Conservation (phyloP, 2,797 vertebrate genomes). For the Sitta carolinensis region DNA sequence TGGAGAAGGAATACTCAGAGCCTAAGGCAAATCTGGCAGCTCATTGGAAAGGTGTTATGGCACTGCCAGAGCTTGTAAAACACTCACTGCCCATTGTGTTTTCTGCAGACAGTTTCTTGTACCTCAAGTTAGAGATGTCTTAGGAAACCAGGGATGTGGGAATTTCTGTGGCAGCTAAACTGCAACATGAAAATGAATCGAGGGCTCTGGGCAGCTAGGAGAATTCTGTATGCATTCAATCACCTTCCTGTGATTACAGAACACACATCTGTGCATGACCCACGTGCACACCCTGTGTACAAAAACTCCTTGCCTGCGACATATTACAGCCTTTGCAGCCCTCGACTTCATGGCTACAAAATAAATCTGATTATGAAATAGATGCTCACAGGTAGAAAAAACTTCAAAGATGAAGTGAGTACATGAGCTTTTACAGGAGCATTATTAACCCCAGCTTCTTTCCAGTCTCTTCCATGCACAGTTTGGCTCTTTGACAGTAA, state of each 20-base stretch:
- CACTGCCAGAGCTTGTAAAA: not conserved
- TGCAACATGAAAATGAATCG: not conserved
- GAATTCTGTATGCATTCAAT: not conserved
- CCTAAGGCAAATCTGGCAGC: not conserved
- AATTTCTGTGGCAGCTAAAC: not conserved
- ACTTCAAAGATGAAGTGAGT: not conserved
- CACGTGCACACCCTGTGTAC: accelerated
- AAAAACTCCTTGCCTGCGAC: not conserved
- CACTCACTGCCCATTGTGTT: not conserved
- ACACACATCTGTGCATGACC: not conserved
- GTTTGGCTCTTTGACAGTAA: not conserved
- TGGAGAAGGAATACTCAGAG: not conserved
- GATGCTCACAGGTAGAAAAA: not conserved
- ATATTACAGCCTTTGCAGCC: not conserved
- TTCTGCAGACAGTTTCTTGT: not conserved
- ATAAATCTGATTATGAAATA: not conserved
- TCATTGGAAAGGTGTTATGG: not conserved
- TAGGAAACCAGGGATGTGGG: not conserved
- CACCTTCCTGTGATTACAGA: not conserved
- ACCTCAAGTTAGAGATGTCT: not conserved
- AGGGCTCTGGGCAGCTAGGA: not conserved
- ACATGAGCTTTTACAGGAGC: not conserved
- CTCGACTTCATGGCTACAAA: not conserved
- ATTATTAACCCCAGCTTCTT: not conserved
- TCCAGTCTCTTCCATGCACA: not conserved